phyloP scores from a whole-genome alignment of 2,888 invertebrate species.

The Synergus japonicus region DNA sequence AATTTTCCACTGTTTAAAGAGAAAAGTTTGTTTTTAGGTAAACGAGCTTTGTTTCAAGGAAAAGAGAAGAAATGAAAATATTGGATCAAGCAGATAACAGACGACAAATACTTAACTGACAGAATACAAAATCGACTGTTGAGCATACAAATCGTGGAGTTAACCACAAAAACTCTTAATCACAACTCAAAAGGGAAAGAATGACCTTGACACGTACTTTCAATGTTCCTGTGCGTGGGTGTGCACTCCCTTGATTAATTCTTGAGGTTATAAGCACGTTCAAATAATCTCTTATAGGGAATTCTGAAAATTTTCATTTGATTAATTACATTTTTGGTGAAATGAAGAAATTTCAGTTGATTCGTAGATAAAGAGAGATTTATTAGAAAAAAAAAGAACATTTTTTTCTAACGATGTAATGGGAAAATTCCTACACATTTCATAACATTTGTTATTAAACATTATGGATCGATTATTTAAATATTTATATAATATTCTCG shows the following conservation, averaged over 20 bases:
- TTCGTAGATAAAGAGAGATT: neutral
- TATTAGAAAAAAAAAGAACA: no score
- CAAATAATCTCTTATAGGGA: neutral
- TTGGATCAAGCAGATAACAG: neutral
- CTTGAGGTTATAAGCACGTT: neutral
- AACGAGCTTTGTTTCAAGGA: conserved; percentile 12
- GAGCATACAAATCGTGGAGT: conserved; percentile 28
- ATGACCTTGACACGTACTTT: conserved; percentile 26
- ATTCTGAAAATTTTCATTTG: neutral
- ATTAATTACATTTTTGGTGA: neutral
- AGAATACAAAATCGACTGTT: conserved; percentile 16
- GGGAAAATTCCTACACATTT: no score
- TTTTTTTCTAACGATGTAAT: no score
- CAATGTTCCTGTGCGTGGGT: conserved; percentile 4
- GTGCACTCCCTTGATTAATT: conserved; percentile 1
- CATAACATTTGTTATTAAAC: no score
- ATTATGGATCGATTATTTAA: no score
- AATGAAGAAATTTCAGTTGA: neutral
- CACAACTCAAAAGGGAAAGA: conserved; percentile 3
- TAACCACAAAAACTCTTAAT: neutral
- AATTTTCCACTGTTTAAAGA: neutral
- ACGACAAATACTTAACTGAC: neutral
- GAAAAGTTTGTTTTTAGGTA: neutral
- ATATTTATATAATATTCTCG: no score
- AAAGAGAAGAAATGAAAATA: neutral